phyloP scores from a whole-genome alignment of 2,888 invertebrate genomes.

The Tortrix viridana region DNA sequence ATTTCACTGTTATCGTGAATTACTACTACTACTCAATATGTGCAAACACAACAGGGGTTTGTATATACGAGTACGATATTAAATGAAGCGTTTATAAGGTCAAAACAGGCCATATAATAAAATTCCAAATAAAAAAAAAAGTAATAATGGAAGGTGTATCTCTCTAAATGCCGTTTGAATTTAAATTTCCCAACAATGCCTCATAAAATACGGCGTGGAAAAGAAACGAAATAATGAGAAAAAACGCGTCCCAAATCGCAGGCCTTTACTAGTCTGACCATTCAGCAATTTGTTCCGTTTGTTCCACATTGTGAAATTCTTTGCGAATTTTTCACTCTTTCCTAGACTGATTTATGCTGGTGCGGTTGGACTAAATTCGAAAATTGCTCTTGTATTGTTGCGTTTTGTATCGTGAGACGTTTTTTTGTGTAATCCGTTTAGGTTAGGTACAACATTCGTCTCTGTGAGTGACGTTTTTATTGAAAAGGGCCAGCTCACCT shows the following conservation, averaged over 20 bases:
- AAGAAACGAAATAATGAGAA: conserved; percentile 22
- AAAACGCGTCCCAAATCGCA: conserved; percentile 13
- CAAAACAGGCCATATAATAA: background rate
- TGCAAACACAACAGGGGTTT: too few relatives aligned
- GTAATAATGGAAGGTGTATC: background rate
- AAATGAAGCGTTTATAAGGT: too few relatives aligned
- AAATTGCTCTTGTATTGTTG: conserved; percentile 35
- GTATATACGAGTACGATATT: too few relatives aligned
- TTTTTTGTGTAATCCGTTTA: conserved; percentile 29
- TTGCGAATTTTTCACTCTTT: conserved; percentile 39
- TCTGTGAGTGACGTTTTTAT: conserved; percentile 21
- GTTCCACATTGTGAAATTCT: conserved; percentile 40
- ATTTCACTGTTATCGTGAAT: too few relatives aligned
- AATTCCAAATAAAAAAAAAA: background rate
- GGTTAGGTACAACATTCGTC: conserved; percentile 26
- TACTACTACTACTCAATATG: too few relatives aligned
- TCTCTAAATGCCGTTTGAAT: conserved; percentile 2
- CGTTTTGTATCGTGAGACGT: conserved; percentile 25
- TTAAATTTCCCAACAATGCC: conserved; percentile 13
- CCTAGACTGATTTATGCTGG: conserved; percentile 38
- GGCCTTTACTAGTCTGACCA: conserved; percentile 31
- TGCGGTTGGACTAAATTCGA: conserved; percentile 38
- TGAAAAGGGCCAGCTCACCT: background rate
- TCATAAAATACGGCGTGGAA: conserved; percentile 26
- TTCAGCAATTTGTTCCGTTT: conserved; percentile 39